Base-by-base conservation (phyloP, 1,140 invertebrate genomes). In the Microplitis mediator region DNA sequence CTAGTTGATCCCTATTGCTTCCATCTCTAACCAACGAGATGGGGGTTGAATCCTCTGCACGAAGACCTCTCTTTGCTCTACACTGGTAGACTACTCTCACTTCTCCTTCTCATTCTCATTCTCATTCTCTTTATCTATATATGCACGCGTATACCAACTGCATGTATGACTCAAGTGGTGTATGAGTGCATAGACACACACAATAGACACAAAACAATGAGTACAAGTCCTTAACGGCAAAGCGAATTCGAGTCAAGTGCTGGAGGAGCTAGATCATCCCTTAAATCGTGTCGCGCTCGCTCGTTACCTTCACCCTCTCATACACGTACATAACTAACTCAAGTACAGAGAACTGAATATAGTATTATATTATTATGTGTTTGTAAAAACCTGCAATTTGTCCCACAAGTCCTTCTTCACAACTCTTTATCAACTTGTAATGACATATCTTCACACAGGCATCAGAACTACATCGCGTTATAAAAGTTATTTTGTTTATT, bases 1-100 rank as follows among this genome's bases (percentile, higher is more conserved):
- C 86, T 87, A 88, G 86, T 88, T 88, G 86, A 88, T 87, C 86
- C 86, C 85, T 87, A 87, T 87, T 87, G 85, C 86, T 87, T 86
- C 85, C 84, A 86, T 85, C 83, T 87, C 84, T 82, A 83, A 83
- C 85, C 78, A 84, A 78, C 81, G 73, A 76, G 82, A 82, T 82
- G 81, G 82, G 54, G 60, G 74, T 68, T 56, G 63, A 54, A 61
- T 39, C 58, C 58, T 35, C 51, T 72, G 68, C 68, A 31, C 39
- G 8, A 79, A 77, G 79, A 76, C 70, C 77, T 78, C 77, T 73
- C 78, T 80, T 78, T 81, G 81, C 80, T 80, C 82, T 80, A 79
- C 45, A 16, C 76, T 78, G 76, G 73, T 69, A 70, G 58, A 23
- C 61, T 73, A 70, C 61, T 62, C 34, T 64, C 74, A 73, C 70